Conservation (phyloP, 2,888 invertebrate species). For the Bimastos eiseni region DNA sequence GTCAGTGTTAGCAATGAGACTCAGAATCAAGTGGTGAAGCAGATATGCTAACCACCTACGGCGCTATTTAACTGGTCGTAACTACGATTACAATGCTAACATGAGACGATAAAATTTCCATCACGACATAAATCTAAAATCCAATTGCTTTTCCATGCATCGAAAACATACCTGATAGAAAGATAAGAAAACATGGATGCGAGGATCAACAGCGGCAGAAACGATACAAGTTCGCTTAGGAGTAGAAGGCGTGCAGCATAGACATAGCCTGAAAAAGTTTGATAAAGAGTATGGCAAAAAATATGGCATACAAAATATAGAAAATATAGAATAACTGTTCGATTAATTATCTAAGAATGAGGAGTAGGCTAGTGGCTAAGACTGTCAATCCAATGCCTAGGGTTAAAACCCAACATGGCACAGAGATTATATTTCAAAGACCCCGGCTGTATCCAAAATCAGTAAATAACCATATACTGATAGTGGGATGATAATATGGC, state of each 20-base stretch:
- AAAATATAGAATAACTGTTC: background rate
- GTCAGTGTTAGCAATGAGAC: background rate
- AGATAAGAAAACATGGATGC: background rate
- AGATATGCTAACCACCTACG: no score
- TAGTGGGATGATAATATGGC: no score
- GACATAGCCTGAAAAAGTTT: conserved; percentile 1
- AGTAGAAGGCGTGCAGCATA: conserved; percentile 7
- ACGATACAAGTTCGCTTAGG: background rate
- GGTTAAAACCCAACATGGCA: background rate
- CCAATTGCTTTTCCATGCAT: background rate
- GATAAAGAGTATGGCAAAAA: background rate
- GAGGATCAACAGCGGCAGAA: background rate
- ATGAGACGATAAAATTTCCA: background rate
- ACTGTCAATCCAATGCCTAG: background rate
- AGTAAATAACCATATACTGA: no score
- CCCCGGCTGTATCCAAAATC: background rate
- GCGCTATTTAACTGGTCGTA: no score
- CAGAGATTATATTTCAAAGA: background rate
- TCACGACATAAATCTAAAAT: background rate
- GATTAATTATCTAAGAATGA: background rate
- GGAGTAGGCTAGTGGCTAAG: background rate
- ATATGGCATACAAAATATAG: background rate
- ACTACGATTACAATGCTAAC: no score
- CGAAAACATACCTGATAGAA: background rate
- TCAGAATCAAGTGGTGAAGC: background rate